These are phyloP conservation scores for Ornithoptera alexandrae DNA, from an alignment of 2,888 invertebrate genomes.

Conservation along the genomic window DNA sequence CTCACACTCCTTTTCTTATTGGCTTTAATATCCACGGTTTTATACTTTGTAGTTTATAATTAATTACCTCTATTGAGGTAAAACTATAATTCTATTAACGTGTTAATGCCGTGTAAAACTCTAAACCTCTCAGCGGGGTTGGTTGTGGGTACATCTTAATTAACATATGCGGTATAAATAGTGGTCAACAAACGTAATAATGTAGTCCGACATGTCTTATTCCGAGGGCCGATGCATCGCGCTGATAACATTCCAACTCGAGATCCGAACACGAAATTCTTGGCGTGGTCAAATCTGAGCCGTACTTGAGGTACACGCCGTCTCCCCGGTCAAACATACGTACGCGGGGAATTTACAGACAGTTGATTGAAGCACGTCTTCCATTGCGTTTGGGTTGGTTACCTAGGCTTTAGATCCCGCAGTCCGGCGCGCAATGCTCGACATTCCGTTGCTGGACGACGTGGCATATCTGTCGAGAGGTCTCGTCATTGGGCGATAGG, in stretches of 20 bases:
- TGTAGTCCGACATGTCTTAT: slow-evolving; percentile 63
- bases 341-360: slow-evolving; percentile 67
- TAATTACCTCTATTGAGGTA: slow-evolving; percentile 38
- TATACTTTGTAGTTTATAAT: background rate
- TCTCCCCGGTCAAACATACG: slow-evolving; percentile 43
- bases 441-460: slow-evolving; percentile 56
- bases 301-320: slow-evolving; percentile 58
- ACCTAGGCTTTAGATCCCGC: slow-evolving; percentile 53
- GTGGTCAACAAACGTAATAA: slow-evolving; percentile 63
- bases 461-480: slow-evolving; percentile 59
- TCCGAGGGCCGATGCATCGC: slow-evolving; percentile 65
- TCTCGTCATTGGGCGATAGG: slow-evolving; percentile 67
- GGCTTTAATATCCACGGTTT: background rate
- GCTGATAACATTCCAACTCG: slow-evolving; percentile 75
- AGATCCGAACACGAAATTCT: slow-evolving; percentile 73
- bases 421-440: slow-evolving; percentile 54
- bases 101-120: slow-evolving; percentile 31
- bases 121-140: slow-evolving; percentile 19
- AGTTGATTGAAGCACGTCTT: slow-evolving; percentile 69
- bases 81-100: slow-evolving; percentile 18
- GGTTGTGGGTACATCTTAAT: slow-evolving; percentile 52
- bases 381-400: slow-evolving; percentile 62
- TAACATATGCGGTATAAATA: slow-evolving; percentile 65
- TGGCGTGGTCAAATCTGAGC: slow-evolving; percentile 62
- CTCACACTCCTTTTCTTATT: background rate